phyloP scores from a whole-genome alignment of 2,797 vertebrate species.

The Scolopax bukidnonensis region DNA sequence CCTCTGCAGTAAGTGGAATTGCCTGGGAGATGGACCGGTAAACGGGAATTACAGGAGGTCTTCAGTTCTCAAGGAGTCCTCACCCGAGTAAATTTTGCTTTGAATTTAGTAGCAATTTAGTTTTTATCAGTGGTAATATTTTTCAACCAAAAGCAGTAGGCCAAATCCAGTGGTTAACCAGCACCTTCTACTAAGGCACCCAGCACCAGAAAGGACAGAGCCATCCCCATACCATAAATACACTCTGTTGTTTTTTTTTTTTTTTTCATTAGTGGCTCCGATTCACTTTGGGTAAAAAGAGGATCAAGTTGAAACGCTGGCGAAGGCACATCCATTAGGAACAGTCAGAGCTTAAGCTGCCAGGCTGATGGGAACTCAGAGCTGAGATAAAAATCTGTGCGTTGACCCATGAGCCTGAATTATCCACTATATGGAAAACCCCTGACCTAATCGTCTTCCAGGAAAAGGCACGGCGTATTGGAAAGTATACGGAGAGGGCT shows the following conservation, averaged over 20 bases:
- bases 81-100: fast-evolving
- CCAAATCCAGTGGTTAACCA: neutral
- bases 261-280: neutral
- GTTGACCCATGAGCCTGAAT: constrained; percentile 4
- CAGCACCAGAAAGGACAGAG: neutral
- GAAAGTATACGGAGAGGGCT: neutral
- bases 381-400: neutral
- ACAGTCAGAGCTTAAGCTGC: neutral
- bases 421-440: neutral
- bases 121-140: neutral
- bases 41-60: fast-evolving
- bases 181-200: neutral
- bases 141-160: neutral
- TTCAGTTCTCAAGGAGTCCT: neutral
- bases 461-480: neutral
- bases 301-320: neutral
- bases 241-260: neutral
- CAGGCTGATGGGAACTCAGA: neutral
- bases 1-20: neutral
- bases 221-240: neutral
- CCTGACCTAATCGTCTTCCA: neutral
- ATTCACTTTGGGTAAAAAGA: neutral
- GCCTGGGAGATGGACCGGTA: neutral
- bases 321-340: neutral
- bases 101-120: neutral